phyloP scores from a whole-genome alignment of 2,113 vertebrate genomes.

The Gorilla gorilla region DNA sequence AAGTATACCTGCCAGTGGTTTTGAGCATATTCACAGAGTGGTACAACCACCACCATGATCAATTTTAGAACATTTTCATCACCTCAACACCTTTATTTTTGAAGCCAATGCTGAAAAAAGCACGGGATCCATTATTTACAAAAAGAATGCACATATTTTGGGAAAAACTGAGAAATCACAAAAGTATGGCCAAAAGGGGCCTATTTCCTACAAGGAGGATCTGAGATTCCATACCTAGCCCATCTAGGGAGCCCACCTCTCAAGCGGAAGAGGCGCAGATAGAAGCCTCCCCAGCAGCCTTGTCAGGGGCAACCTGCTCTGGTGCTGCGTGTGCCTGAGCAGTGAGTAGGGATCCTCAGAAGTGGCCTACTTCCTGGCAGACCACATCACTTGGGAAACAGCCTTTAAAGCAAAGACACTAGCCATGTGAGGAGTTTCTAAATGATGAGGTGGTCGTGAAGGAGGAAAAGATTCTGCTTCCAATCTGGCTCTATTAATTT shows the following conservation, averaged over 20 bases:
- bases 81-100: not conserved
- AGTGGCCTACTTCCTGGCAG: not conserved
- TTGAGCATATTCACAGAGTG: not conserved
- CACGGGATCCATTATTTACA: not conserved
- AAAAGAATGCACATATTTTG: not conserved
- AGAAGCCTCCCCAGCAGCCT: not conserved
- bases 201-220: not conserved
- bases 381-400: not conserved
- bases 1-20: not conserved
- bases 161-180: not conserved
- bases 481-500: not conserved
- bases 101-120: not conserved
- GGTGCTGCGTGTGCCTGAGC: not conserved
- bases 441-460: not conserved
- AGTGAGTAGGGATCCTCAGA: not conserved
- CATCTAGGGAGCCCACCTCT: accelerated
- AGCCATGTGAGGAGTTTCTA: not conserved
- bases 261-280: not conserved
- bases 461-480: not conserved
- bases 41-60: not conserved
- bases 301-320: not conserved
- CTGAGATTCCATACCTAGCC: not conserved
- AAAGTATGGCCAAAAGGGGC: too few species aligned
- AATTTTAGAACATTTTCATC: not conserved
- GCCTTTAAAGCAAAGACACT: not conserved